Conservation (phyloP, 2,888 invertebrate species). For the Tetragnatha montana region DNA sequence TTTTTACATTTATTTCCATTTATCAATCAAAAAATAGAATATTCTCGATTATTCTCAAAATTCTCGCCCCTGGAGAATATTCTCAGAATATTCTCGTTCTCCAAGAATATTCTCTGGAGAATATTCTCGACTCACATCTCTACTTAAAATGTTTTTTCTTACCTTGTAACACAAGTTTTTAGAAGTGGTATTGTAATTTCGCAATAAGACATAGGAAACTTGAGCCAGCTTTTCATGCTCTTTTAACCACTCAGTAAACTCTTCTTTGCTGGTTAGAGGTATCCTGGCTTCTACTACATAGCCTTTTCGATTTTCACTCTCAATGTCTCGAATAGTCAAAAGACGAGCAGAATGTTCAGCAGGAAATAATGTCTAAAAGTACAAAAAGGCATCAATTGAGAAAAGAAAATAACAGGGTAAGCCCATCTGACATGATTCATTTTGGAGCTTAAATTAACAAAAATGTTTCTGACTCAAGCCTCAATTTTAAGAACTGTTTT, state of each 20-base stretch:
- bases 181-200: conserved; percentile 54
- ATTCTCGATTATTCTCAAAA: too few species aligned
- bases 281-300: conserved; percentile 68
- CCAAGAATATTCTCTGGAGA: too few species aligned
- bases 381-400: background rate
- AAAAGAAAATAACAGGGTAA: background rate
- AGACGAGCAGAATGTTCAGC: conserved; percentile 42
- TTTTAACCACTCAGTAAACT: conserved; percentile 55
- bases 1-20: too few species aligned
- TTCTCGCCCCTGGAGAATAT: too few species aligned
- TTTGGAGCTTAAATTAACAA: too few species aligned
- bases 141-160: background rate
- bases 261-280: conserved; percentile 53
- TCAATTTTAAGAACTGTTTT: too few species aligned
- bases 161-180: conserved; percentile 62
- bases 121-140: too few species aligned
- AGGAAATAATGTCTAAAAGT: conserved; percentile 57
- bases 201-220: conserved; percentile 48
- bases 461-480: too few species aligned
- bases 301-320: conserved; percentile 60
- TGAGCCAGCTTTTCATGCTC: conserved; percentile 60
- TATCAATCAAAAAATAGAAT: too few species aligned
- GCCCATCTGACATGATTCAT: background rate
- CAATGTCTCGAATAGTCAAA: conserved; percentile 59
- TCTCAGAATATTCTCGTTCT: too few species aligned